Percentiles rank a stretch among this genome's conserved stretches.
phyloP scores from a whole-genome alignment of 2,797 vertebrate species.

The Orientallactaga sibirica region DNA sequence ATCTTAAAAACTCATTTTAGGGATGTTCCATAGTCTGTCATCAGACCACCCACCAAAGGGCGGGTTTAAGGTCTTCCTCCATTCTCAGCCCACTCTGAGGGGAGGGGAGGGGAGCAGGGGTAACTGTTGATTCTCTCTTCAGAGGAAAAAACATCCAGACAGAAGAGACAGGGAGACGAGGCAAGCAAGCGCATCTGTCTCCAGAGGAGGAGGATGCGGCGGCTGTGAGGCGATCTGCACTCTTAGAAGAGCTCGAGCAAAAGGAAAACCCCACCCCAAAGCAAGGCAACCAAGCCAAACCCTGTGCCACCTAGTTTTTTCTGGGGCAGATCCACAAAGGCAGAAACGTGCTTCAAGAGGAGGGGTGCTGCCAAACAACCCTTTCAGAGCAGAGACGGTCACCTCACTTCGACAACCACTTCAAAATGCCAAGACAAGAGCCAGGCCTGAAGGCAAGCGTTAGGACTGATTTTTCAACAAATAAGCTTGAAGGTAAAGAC shows the following conservation, averaged over 20 bases:
- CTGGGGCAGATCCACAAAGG: not conserved
- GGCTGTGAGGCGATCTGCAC: constrained; percentile 26
- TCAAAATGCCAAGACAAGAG: not conserved
- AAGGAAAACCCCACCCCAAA: not conserved
- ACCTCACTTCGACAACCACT: not conserved
- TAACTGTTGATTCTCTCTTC: not conserved
- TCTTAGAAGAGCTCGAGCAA: constrained; percentile 32
- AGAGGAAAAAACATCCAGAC: not conserved
- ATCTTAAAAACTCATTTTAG: constrained; percentile 36
- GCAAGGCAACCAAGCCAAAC: not conserved
- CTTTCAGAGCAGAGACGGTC: not conserved
- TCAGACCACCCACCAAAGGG: constrained; percentile 19
- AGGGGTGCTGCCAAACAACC: not conserved
- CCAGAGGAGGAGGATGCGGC: not conserved
- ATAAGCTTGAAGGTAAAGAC: not conserved
- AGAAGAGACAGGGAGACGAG: not conserved
- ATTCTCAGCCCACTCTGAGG: constrained; percentile 3
- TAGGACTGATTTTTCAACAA: not conserved
- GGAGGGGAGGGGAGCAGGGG: not conserved
- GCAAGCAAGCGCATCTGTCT: not conserved
- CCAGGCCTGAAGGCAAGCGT: not conserved
- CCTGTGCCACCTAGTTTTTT: not conserved
- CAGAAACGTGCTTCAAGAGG: not conserved
- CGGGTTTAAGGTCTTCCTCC: constrained; percentile 33
- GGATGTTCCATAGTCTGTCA: constrained; percentile 17